Evolutionary conservation across 30 jellyfish, hydroid and myxozoan genomes (phyloP).

Genomic region (Sanderia malayensis): DNA sequence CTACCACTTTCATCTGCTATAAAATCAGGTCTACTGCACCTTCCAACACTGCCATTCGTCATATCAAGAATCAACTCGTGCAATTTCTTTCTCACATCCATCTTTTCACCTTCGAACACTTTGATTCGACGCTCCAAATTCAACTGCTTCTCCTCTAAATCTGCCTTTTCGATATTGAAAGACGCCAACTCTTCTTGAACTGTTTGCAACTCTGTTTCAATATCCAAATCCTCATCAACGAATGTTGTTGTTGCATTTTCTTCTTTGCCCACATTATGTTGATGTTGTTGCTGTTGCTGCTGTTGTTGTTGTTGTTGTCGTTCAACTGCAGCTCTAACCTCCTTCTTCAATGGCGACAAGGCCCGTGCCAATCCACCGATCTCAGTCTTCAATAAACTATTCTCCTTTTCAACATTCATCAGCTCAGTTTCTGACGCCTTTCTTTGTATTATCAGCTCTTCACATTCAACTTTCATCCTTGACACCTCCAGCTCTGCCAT

Average conservation of each 20-base stretch:
- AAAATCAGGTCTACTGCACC: slow-evolving; percentile 34
- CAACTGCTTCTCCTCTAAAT: slow-evolving; percentile 65
- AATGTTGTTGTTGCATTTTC: slow-evolving; percentile 1
- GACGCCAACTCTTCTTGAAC: slow-evolving; percentile 77
- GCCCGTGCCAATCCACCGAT: slow-evolving; percentile 95
- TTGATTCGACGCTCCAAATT: slow-evolving; percentile 55
- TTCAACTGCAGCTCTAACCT: slow-evolving; percentile 84
- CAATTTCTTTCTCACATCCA: slow-evolving; percentile 58
- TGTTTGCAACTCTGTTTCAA: slow-evolving; percentile 43
- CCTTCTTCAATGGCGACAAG: slow-evolving; percentile 90
- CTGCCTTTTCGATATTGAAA: slow-evolving; percentile 74
- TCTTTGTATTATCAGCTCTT: slow-evolving; percentile 67
- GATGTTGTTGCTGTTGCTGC: slow-evolving; percentile 21
- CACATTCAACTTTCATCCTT: slow-evolving; percentile 81
- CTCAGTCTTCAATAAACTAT: slow-evolving; percentile 70
- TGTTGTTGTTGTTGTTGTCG: slow-evolving; percentile 54
- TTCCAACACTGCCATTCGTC: slow-evolving; percentile 54
- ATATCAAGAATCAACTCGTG: slow-evolving; percentile 71
- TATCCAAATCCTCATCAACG: slow-evolving; percentile 20
- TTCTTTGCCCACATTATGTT: slow-evolving; percentile 5
- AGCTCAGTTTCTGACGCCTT: slow-evolving; percentile 70
- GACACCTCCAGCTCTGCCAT: slow-evolving; percentile 98
- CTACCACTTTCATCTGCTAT: slow-evolving; percentile 17
- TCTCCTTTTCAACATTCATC: slow-evolving; percentile 65
- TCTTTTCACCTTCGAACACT: slow-evolving; percentile 41